These are phyloP conservation scores for Tragelaphus strepsiceros DNA, from an alignment of 2,113 vertebrate genomes.

Conservation along the genomic window DNA sequence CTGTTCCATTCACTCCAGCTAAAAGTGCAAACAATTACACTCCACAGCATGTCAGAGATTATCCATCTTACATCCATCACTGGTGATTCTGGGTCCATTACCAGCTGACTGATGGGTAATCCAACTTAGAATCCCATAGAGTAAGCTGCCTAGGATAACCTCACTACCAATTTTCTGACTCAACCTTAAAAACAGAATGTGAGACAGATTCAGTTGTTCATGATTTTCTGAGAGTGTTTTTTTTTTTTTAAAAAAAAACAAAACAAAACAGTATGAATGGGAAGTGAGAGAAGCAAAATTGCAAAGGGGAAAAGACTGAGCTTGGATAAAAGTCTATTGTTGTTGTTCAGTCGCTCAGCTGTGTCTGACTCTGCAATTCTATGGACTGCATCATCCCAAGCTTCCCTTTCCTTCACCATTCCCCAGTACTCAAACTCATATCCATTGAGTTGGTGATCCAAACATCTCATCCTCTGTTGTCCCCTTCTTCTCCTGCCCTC, in stretches of 20 bases:
- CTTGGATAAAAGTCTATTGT: neutral
- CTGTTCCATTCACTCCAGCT: neutral
- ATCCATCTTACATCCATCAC: neutral
- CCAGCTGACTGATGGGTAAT: neutral
- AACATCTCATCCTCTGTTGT: neutral
- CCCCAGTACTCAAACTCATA: neutral
- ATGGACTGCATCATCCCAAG: neutral
- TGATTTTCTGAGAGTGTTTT: neutral
- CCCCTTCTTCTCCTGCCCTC: neutral
- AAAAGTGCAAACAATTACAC: neutral
- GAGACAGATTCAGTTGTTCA: neutral
- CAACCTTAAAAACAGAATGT: neutral
- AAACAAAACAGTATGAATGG: neutral
- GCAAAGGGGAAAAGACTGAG: neutral
- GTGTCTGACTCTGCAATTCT: neutral
- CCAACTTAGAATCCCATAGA: neutral
- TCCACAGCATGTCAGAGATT: neutral
- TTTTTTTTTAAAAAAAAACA: too few relatives aligned
- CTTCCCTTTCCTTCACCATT: neutral
- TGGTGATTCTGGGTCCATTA: neutral
- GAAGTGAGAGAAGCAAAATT: neutral
- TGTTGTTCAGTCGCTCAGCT: neutral
- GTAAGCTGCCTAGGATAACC: neutral
- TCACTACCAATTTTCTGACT: neutral
- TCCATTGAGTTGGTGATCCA: neutral